These are phyloP conservation scores for Lysiphlebus fabarum DNA, from an alignment of 1,140 invertebrate genomes.

Conservation along the genomic window DNA sequence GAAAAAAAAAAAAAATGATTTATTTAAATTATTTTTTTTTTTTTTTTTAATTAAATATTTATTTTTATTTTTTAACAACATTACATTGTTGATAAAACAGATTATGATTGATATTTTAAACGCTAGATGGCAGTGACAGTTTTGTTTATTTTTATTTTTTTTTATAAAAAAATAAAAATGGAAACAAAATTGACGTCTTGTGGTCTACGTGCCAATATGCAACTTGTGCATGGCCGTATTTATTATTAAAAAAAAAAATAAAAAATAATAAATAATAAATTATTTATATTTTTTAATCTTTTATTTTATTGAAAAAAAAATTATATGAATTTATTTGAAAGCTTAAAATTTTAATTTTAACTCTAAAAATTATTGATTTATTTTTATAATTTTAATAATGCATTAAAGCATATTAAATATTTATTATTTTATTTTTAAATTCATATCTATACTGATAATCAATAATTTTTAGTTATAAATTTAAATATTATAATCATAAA, in stretches of 20 bases:
- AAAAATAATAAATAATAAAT: constrained; percentile 2
- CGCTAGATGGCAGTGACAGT: constrained; percentile 23
- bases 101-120: background rate
- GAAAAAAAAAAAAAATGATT: too few relatives aligned
- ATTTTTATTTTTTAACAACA: background rate
- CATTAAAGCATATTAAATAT: too few relatives aligned
- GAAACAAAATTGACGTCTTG: background rate
- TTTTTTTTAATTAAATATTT: background rate
- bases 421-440: too few relatives aligned
- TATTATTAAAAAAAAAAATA: background rate
- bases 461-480: too few relatives aligned
- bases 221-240: constrained; percentile 34
- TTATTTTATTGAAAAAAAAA: background rate
- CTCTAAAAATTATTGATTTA: too few relatives aligned
- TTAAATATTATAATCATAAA: too few relatives aligned
- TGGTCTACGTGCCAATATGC: constrained; percentile 40
- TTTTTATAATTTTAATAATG: too few relatives aligned
- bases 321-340: background rate
- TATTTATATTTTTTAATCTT: background rate
- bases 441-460: too few relatives aligned
- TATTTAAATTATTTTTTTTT: background rate
- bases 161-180: background rate
- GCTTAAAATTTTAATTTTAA: too few relatives aligned
- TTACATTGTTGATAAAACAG: constrained; percentile 11
- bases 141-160: background rate